Evolutionary conservation across 2,888 invertebrate species (phyloP).

Genomic region (Cheilosia scutellata): DNA sequence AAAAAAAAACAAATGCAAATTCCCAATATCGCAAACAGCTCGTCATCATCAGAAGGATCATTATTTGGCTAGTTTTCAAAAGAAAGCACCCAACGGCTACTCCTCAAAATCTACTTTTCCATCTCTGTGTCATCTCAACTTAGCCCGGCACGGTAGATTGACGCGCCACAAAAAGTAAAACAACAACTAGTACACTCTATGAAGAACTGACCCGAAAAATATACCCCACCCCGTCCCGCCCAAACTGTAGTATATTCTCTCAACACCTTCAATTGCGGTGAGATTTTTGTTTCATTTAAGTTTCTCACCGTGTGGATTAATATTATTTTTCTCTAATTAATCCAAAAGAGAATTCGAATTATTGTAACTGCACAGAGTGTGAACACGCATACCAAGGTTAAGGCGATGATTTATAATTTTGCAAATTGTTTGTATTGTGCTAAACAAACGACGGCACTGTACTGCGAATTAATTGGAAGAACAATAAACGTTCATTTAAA

Average conservation of each 20-base stretch:
- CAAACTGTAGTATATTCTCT: conserved; percentile 5
- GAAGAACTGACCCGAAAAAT: conserved; percentile 63
- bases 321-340: conserved; percentile 49
- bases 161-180: conserved; percentile 42
- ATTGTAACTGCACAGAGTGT: conserved; percentile 19
- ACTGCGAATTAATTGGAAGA: conserved; percentile 52
- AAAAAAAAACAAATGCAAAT: conserved; percentile 52
- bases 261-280: conserved; percentile 61
- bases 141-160: conserved; percentile 21
- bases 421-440: conserved; percentile 46
- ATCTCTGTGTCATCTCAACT: conserved; percentile 32
- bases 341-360: conserved; percentile 47
- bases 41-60: conserved; percentile 52
- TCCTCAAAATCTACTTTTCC: conserved; percentile 27
- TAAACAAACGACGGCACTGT: conserved; percentile 34
- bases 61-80: conserved; percentile 58
- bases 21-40: conserved; percentile 40
- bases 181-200: conserved; percentile 1
- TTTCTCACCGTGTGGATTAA: conserved; percentile 43
- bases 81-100: conserved; percentile 15
- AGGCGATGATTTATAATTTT: conserved; percentile 71
- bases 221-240: background rate
- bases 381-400: conserved; percentile 66
- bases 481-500: conserved; percentile 46
- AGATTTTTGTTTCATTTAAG: conserved; percentile 51